Evolutionary conservation across 23 tunicate genomes (phyloP), one percentile per base, ranked within the genome.

Genomic region (Styela clava): DNA sequence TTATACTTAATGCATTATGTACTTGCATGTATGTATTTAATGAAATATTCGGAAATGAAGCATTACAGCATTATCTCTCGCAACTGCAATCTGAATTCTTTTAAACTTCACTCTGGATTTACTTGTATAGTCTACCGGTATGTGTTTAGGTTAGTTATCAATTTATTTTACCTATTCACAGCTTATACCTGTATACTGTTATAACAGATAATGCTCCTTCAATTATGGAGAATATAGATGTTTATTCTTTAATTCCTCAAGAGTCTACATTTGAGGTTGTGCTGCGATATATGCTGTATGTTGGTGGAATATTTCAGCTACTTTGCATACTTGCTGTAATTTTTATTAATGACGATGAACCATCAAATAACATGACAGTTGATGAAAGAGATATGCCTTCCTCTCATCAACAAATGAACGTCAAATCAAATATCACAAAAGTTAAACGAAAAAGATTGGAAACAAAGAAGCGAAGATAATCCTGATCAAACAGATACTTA

Each of bases 221-320:
- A 29, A 22, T 67, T 27, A 76, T 76, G 81, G 81, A 76, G 63
- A 64, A 76, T 21, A 26, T 76, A 44, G 65, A 44, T 76, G 81
- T 44, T 44, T 12, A 44, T 52, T 44, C 81, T 36, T 29, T 76
- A 52, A 76, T 76, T 26, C 81, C 81, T 18, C n/a, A 20, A 25
- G 81, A 76, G 37, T 44, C 65, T 27, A 18, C 81, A 0, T 35
- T 76, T 29, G 81, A 76, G 22, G 29, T 1, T 24, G n/a, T 44
- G 24, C 52, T 76, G 24, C 27, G 81, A 52, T 76, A 76, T 52
- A 32, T 44, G 31, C 24, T 76, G 27, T 76, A 26, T 52, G 27
- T 76, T 25, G 81, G 63, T 51, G 81, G 81, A 51, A 76, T 76
- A n/a, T 76, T 76, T 29, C 81, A 76, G 33, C 31, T 76, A 18